Conservation (phyloP, 2,113 vertebrate genomes). For the Centrocercus urophasianus region DNA sequence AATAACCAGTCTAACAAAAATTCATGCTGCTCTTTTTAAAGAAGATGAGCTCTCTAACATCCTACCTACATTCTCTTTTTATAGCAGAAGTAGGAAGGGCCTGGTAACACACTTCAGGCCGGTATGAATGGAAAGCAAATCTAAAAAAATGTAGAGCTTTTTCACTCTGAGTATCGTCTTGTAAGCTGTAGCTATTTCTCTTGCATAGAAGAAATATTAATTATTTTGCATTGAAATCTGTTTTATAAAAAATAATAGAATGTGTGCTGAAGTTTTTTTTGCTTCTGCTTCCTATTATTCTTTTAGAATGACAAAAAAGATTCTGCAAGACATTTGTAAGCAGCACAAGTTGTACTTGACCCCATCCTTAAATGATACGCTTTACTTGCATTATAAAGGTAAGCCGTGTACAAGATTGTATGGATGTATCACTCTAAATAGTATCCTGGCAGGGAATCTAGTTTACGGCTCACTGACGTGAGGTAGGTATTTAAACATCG, state of each 20-base stretch:
- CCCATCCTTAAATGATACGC: conserved; percentile 87
- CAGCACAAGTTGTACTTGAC: conserved; percentile 89
- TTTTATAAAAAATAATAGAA: neutral
- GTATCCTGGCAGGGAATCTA: neutral
- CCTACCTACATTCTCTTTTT: neutral
- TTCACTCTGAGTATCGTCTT: neutral
- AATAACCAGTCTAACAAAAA: neutral
- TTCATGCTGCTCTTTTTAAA: neutral
- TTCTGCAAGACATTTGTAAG: conserved; percentile 89
- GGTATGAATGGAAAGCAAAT: neutral
- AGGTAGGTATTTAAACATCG: neutral
- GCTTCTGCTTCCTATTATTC: neutral
- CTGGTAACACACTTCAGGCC: neutral
- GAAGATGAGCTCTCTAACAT: neutral
- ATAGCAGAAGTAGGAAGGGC: neutral
- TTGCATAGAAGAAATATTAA: neutral
- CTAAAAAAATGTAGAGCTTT: neutral
- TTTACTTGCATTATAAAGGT: conserved; percentile 96
- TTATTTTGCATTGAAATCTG: neutral
- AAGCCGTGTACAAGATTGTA: conserved; percentile 6
- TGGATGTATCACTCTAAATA: neutral
- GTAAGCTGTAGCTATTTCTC: neutral
- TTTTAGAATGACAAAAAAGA: conserved; percentile 89
- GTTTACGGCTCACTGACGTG: neutral
- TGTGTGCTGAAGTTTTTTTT: neutral